Percentiles rank a stretch among this genome's conserved stretches.
Evolutionary conservation across 1,140 invertebrate genomes (phyloP).

Genomic region (Trichonephila clavipes): DNA sequence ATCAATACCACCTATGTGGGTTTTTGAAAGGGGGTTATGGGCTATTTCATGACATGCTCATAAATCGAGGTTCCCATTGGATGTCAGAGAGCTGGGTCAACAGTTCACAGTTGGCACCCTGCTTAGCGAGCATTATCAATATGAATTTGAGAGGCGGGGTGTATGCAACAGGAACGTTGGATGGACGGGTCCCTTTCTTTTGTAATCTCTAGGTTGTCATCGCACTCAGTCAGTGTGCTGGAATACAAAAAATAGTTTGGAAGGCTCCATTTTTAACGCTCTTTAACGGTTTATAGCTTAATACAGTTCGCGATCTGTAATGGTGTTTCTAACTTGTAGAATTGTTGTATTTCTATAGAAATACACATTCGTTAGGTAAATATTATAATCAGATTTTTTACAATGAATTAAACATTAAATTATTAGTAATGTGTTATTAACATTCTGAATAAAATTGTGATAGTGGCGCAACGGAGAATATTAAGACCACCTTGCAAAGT

Average conservation of each 20-base stretch:
- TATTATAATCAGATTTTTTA: too few relatives aligned
- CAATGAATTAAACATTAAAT: too few relatives aligned
- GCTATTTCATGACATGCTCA: slow-evolving; percentile 41
- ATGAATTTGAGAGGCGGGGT: slow-evolving; percentile 66
- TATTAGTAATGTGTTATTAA: too few relatives aligned
- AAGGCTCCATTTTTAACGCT: background rate
- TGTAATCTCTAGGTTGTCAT: background rate
- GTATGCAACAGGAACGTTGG: background rate
- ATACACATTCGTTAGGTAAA: too few relatives aligned
- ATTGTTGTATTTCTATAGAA: too few relatives aligned
- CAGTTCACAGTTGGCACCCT: slow-evolving; percentile 60
- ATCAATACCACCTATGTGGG: slow-evolving; percentile 34
- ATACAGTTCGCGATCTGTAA: background rate
- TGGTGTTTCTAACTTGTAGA: background rate
- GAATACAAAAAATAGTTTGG: background rate
- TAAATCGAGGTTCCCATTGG: slow-evolving; percentile 46
- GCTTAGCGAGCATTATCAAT: slow-evolving; percentile 46
- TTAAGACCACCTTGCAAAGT: too few relatives aligned
- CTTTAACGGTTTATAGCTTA: background rate
- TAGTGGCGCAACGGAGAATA: too few relatives aligned
- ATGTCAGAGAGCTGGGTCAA: slow-evolving; percentile 17
- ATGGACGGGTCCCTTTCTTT: slow-evolving; percentile 24
- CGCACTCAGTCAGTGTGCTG: background rate
- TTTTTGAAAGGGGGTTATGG: background rate
- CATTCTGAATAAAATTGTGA: too few relatives aligned